Percentiles rank a stretch among this genome's conserved stretches.
Conservation (phyloP, 2,888 invertebrate genomes). For the Spilarctia lutea region DNA sequence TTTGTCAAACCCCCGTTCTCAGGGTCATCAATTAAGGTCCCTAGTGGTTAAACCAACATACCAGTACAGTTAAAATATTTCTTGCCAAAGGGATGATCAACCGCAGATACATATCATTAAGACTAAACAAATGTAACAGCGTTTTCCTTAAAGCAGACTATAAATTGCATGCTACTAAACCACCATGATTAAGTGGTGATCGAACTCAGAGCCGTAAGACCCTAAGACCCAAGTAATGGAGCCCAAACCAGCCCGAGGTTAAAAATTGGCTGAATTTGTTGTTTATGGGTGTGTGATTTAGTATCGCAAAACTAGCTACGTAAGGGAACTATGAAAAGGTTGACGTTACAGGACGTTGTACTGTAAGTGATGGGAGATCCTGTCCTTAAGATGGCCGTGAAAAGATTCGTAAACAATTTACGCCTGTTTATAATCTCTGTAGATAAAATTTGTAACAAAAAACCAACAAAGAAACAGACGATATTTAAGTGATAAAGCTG, state of each 20-base stretch:
- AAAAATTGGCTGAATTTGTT: conserved; percentile 48
- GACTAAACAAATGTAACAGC: neutral
- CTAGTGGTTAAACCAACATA: neutral
- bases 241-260: conserved; percentile 30
- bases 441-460: neutral
- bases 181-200: conserved; percentile 49
- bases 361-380: neutral
- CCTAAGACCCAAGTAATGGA: conserved; percentile 42
- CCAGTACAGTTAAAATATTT: neutral
- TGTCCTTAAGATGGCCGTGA: neutral
- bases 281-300: conserved; percentile 47
- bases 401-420: neutral
- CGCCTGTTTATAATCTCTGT: neutral
- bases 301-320: conserved; percentile 44
- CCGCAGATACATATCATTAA: neutral
- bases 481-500: neutral
- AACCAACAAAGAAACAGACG: neutral
- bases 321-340: conserved; percentile 41
- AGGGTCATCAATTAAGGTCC: neutral
- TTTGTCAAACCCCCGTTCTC: neutral
- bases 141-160: conserved; percentile 11
- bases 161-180: conserved; percentile 34
- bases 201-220: conserved; percentile 43
- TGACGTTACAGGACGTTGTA: conserved; percentile 30
- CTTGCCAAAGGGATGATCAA: neutral